Percentiles rank a stretch among this genome's conserved stretches.
These are phyloP conservation scores for Amphiura filiformis DNA, from an alignment of 35 echinoderm and acorn worm species.

Conservation along the genomic window DNA sequence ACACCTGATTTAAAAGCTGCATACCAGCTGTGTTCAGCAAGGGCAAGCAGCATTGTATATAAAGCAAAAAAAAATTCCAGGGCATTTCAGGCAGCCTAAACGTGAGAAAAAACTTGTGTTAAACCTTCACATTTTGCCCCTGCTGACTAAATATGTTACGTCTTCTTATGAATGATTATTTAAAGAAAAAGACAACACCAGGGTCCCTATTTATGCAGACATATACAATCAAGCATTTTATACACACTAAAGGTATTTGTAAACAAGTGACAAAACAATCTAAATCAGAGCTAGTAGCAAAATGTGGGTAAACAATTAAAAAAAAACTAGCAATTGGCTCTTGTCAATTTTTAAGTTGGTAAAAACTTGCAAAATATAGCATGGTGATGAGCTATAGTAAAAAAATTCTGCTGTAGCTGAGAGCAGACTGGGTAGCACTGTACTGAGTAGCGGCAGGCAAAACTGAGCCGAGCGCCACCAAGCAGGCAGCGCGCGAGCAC, in stretches of 20 bases:
- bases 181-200: no score
- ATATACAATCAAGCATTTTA: not conserved
- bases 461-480: no score
- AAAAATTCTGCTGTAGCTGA: not conserved
- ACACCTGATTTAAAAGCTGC: not conserved
- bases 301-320: not conserved
- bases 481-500: no score
- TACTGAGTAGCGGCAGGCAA: no score
- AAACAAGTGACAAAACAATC: not conserved
- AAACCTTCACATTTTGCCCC: no score
- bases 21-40: not conserved
- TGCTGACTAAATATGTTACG: no score
- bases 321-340: not conserved
- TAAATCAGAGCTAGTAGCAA: not conserved
- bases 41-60: not conserved
- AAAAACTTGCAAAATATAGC: not conserved
- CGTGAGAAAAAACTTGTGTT: no score
- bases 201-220: not conserved
- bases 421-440: no score
- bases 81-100: not conserved
- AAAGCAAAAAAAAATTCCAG: not conserved
- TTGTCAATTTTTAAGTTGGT: not conserved
- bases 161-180: no score
- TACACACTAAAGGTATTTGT: slow-evolving; percentile 1
- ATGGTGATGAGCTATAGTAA: slow-evolving; percentile 9